phyloP scores from a whole-genome alignment of 1,140 invertebrate species.

The Diachasma alloeum region DNA sequence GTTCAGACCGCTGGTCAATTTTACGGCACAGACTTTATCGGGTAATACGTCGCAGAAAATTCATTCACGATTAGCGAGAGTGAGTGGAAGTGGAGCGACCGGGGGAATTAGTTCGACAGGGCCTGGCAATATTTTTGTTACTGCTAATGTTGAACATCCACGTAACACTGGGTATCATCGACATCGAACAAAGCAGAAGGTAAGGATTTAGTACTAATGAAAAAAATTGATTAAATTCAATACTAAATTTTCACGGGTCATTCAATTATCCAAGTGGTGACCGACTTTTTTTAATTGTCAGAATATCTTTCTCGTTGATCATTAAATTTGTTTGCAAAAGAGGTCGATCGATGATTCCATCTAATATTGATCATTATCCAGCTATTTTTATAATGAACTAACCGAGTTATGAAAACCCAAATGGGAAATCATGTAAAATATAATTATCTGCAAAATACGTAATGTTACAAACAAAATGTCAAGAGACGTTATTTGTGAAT shows the following conservation, averaged over 20 bases:
- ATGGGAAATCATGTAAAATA: no score
- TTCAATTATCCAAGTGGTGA: background rate
- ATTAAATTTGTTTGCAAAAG: no score
- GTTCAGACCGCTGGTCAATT: slow-evolving; percentile 10
- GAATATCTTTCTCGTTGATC: no score
- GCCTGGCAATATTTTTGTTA: slow-evolving; percentile 54
- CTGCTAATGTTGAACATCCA: slow-evolving; percentile 50
- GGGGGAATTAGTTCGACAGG: slow-evolving; percentile 30
- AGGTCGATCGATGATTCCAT: no score
- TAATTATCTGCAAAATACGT: no score
- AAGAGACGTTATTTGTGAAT: no score
- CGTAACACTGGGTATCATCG: slow-evolving; percentile 53
- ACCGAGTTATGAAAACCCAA: no score
- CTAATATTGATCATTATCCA: no score
- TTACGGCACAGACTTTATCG: slow-evolving; percentile 24
- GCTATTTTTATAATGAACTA: no score
- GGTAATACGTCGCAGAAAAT: slow-evolving; percentile 18
- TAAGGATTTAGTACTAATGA: slow-evolving; percentile 27
- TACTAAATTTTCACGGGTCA: no score
- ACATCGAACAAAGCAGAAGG: slow-evolving; percentile 57
- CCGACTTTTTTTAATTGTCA: no score
- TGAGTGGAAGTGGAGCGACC: slow-evolving; percentile 16
- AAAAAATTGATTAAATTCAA: background rate
- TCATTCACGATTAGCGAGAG: slow-evolving; percentile 19
- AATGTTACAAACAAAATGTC: no score